A percentile compares a stretch with the other conserved stretches of the same genome.
Evolutionary conservation across 2,113 vertebrate genomes (phyloP).

Genomic region (Neofelis nebulosa): DNA sequence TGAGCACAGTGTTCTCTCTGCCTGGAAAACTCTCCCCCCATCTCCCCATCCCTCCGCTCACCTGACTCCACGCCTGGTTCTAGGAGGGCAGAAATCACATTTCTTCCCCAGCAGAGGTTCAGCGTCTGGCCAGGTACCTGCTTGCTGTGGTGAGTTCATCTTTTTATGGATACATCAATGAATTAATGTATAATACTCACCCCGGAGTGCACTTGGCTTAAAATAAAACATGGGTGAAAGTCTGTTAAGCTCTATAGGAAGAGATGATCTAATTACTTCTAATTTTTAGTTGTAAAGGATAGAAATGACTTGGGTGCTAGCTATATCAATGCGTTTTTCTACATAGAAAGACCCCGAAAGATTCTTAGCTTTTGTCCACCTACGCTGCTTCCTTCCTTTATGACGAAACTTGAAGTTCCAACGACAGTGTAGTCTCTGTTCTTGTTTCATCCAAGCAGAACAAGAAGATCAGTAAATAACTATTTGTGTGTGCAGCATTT

Average conservation of each 20-base stretch:
- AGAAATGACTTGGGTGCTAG: background rate
- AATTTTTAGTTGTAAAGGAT: background rate
- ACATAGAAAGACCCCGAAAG: background rate
- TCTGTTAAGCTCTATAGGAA: background rate
- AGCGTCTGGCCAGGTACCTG: background rate
- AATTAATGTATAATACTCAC: background rate
- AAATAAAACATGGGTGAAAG: background rate
- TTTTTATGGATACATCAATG: too few relatives aligned
- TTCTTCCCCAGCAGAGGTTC: background rate
- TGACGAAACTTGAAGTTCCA: background rate
- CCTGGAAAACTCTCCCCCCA: background rate
- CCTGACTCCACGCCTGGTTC: background rate
- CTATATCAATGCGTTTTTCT: background rate
- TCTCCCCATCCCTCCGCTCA: background rate
- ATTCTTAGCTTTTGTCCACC: background rate
- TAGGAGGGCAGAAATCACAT: background rate
- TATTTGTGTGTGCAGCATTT: background rate
- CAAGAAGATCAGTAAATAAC: background rate
- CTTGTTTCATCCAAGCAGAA: background rate
- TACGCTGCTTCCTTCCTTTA: background rate
- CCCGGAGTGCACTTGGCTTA: background rate
- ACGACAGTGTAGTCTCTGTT: background rate
- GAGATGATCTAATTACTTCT: background rate
- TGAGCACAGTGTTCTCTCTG: background rate
- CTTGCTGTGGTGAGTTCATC: fast-evolving